phyloP scores from a whole-genome alignment of 2,888 invertebrate genomes.

The Heliconius sara region DNA sequence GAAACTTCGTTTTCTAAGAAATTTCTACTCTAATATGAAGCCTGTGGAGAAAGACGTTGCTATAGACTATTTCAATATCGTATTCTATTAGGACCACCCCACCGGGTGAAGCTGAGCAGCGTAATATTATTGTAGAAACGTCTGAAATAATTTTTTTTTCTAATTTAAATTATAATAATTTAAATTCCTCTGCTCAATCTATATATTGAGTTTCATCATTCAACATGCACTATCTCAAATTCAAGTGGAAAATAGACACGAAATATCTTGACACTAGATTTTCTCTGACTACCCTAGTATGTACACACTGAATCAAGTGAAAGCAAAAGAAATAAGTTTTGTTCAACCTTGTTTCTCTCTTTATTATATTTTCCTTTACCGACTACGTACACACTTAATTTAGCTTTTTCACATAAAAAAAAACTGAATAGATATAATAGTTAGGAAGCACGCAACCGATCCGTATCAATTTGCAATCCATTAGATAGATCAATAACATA shows the following conservation, averaged over 20 bases:
- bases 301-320: too few relatives aligned
- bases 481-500: slow-evolving; percentile 14
- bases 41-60: neutral
- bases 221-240: neutral
- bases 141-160: too few relatives aligned
- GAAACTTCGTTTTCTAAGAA: neutral
- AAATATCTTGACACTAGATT: neutral
- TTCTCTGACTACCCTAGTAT: neutral
- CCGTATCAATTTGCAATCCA: slow-evolving; percentile 7
- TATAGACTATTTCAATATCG: neutral
- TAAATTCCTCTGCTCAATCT: too few relatives aligned
- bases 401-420: neutral
- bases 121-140: too few relatives aligned
- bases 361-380: too few relatives aligned
- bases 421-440: neutral
- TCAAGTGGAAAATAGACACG: neutral
- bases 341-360: too few relatives aligned
- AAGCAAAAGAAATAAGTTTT: too few relatives aligned
- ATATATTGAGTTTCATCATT: neutral
- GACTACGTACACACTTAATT: too few relatives aligned
- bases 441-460: slow-evolving; percentile 2
- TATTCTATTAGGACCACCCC: neutral
- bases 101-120: neutral
- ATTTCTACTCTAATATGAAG: neutral
- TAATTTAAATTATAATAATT: too few relatives aligned